Percentiles rank a stretch among this genome's conserved stretches.
Conservation (phyloP, 2,888 invertebrate genomes). For the Pecten maximus region DNA sequence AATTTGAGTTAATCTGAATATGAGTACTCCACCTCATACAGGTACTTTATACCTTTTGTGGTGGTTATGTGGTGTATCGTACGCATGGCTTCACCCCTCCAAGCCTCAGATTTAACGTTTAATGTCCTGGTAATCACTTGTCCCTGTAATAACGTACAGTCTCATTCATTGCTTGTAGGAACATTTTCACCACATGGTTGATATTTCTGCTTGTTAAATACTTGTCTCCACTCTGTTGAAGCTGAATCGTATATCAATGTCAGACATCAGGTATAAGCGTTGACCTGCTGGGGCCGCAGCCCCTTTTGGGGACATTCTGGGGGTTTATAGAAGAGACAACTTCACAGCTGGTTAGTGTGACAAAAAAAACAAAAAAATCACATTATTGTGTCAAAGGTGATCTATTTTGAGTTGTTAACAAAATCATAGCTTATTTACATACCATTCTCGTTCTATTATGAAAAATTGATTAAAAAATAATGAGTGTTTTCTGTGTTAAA, state of each 20-base stretch:
- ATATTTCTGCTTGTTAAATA: not conserved
- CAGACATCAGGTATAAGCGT: not conserved
- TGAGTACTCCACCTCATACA: too few species aligned
- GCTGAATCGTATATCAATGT: not conserved
- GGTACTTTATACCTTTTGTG: not conserved
- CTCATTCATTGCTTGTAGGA: slow-evolving; percentile 13
- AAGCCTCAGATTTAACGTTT: not conserved
- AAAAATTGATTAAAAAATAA: not conserved
- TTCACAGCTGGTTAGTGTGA: not conserved
- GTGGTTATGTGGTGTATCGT: not conserved
- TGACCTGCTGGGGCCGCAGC: not conserved
- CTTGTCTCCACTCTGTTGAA: not conserved
- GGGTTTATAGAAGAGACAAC: not conserved
- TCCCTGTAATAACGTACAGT: not conserved
- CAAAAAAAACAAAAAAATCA: not conserved
- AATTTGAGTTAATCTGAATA: not conserved
- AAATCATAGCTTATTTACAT: not conserved
- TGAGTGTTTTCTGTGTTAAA: not conserved
- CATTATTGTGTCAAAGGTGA: not conserved
- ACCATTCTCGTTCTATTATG: not conserved
- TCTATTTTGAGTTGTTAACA: not conserved
- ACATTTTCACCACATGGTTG: not conserved
- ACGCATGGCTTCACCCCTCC: not conserved
- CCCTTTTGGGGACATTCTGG: not conserved
- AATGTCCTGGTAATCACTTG: not conserved